These are phyloP conservation scores for Drosophila meridiana DNA, from an alignment of 2,888 invertebrate species.

Conservation along the genomic window DNA sequence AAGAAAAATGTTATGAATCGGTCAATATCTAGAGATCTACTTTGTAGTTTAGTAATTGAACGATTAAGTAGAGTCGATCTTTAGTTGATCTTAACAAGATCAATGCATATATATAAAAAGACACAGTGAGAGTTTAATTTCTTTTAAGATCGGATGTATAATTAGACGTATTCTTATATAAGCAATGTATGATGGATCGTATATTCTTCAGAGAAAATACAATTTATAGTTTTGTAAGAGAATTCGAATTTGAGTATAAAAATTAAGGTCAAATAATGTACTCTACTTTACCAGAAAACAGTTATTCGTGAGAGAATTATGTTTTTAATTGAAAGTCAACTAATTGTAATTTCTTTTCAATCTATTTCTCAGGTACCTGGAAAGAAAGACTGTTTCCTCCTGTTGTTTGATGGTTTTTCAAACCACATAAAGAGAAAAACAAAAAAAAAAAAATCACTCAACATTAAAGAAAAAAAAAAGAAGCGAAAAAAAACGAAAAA, in stretches of 20 bases:
- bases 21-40: neutral
- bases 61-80: too few relatives aligned
- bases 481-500: constrained; percentile 10
- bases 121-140: too few relatives aligned
- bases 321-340: neutral
- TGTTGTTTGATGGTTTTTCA: constrained; percentile 85
- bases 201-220: too few relatives aligned
- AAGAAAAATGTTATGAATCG: neutral
- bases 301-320: neutral
- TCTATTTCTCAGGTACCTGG: constrained; percentile 84
- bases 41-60: neutral
- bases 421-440: constrained; percentile 80
- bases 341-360: constrained; percentile 45
- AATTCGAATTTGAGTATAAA: neutral
- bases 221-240: too few relatives aligned
- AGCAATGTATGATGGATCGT: too few relatives aligned
- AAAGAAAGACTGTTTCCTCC: constrained; percentile 86
- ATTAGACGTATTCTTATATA: too few relatives aligned
- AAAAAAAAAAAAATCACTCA: constrained; percentile 37
- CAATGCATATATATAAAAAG: neutral
- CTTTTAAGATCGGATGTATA: too few relatives aligned
- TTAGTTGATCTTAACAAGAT: neutral
- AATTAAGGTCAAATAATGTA: neutral
- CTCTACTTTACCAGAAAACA: neutral
- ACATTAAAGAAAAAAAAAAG: constrained; percentile 34